These are phyloP conservation scores for Paguma larvata DNA, from an alignment of 2,797 vertebrate genomes.

Conservation along the genomic window DNA sequence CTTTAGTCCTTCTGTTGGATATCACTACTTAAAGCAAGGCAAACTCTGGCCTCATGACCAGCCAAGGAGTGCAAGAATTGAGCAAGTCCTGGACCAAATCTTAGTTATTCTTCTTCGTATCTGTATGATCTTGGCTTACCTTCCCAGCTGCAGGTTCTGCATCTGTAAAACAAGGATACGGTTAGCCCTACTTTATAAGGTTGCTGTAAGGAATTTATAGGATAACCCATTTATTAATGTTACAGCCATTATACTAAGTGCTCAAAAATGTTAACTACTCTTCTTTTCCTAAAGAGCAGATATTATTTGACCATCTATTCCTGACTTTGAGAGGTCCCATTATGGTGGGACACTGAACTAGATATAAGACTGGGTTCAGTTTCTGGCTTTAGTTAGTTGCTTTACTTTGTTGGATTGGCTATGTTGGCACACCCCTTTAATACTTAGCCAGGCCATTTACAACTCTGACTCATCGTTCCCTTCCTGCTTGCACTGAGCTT, in stretches of 20 bases:
- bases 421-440: not conserved
- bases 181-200: too few species aligned
- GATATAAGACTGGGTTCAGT: not conserved
- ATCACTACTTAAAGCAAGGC: not conserved
- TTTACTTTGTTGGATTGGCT: not conserved
- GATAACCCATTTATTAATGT: not conserved
- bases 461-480: not conserved
- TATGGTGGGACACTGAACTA: not conserved
- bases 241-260: not conserved
- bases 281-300: not conserved
- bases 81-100: not conserved
- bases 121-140: not conserved
- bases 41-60: not conserved
- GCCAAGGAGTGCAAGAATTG: not conserved
- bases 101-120: not conserved
- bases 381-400: not conserved
- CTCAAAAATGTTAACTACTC: not conserved
- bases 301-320: not conserved
- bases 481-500: not conserved
- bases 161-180: not conserved
- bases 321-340: not conserved
- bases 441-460: not conserved
- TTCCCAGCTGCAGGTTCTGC: not conserved
- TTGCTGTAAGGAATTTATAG: not conserved
- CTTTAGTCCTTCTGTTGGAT: not conserved